These are phyloP conservation scores for Chelonus formosanus DNA, from an alignment of 2,888 invertebrate genomes.

Conservation along the genomic window DNA sequence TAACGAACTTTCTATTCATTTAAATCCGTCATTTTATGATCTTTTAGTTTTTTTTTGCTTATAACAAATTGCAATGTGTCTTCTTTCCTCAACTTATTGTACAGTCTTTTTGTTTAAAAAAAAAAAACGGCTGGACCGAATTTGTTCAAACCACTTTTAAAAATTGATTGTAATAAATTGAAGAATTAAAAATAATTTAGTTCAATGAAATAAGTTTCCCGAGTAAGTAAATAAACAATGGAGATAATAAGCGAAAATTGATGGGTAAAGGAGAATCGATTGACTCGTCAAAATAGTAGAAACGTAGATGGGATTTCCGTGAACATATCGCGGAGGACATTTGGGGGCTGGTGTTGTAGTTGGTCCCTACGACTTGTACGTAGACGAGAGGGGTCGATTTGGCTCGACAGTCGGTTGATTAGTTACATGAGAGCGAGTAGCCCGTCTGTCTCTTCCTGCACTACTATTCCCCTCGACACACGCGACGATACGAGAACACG, in stretches of 20 bases:
- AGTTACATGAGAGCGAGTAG: conserved; percentile 52
- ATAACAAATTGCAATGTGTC: no score
- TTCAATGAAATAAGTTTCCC: no score
- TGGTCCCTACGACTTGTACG: conserved; percentile 8
- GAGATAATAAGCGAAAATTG: conserved; percentile 1
- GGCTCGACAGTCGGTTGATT: conserved; percentile 55
- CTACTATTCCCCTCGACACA: conserved; percentile 31
- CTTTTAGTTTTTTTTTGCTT: no score
- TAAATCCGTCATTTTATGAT: no score
- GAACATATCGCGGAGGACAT: conserved; percentile 38
- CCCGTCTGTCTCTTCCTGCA: conserved; percentile 32
- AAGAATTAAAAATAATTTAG: no score
- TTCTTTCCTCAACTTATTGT: no score
- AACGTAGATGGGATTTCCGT: conserved; percentile 31
- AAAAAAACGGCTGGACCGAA: no score
- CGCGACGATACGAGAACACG: conserved; percentile 37
- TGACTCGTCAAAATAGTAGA: conserved; percentile 28
- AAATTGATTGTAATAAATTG: no score
- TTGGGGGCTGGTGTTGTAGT: conserved; percentile 32
- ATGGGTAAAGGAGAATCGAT: conserved; percentile 15
- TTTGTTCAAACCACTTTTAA: no score
- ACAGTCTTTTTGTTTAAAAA: no score
- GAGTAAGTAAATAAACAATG: background rate
- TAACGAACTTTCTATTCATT: no score
- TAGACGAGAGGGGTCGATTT: conserved; percentile 49